Base-by-base conservation (phyloP, 2,797 vertebrate species). In the Tauraco hartlaubi region DNA sequence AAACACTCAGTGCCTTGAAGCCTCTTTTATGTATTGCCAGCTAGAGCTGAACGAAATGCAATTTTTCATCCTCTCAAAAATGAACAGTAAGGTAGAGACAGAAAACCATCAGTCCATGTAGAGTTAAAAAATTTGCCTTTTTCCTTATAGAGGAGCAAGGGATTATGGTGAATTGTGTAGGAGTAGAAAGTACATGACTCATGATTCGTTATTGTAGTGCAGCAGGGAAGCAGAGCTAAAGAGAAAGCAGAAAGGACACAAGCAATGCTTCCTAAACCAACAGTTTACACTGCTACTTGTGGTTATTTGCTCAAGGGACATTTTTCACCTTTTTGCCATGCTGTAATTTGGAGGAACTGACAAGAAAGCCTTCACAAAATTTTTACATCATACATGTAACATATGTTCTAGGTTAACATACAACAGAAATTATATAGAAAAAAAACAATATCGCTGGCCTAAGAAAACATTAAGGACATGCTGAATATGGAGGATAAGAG, bases 151-250 rank as follows among this genome's bases (percentile, higher is more conserved):
- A 29, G 95, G 85, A 85, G 79, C 71, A 90, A 86, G 64, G 46
- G 23, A 93, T 88, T 87, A 78, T 64, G 66, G 72, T 74, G 67
- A 88, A 82, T 86, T 87, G 77, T 82, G 94, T 95, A 96, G 94
- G 93, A 96, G 94, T 67, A 85, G 31, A 83, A 46, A 88, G 80
- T 67, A 67, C 85, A 90, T 95, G 94, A 97, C 56, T 95, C 93
- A 95, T 58, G 49, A 77, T 85, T 81, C 29, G 0, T 88, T 95
- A 78, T 2, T 89, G 90, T 66, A 81, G 56, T 56, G 76, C 88
- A 85, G 84, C 58, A 90, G 72, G 72, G n/a, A 95, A 39, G 54
- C 52, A 89, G 76, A 92, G 51, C 26, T 82, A 61, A 54, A 88
- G 48, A 87, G 48, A 91, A 96, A 85, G 58, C 31, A 94, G 79